Base-by-base conservation (phyloP, 1,140 invertebrate species). In the Teleogryllus occipitalis region DNA sequence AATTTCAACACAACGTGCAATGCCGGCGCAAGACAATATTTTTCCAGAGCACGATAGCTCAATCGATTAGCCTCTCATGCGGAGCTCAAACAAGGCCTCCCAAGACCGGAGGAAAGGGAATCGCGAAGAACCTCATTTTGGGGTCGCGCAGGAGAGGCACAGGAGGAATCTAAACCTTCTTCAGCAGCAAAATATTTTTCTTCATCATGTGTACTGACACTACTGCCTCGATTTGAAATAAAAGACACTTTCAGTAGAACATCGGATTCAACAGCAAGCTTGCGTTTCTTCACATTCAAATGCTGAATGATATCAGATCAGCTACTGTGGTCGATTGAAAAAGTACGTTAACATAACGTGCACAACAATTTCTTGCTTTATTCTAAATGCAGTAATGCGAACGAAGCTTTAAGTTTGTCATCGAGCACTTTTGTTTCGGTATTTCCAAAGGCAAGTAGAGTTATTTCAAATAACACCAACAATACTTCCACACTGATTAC, bases 281-380 rank as follows among this genome's bases (percentile, higher is more conserved):
- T 76, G 75, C 21, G 39, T 76, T 22, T 76, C 75, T 76, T 76
- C 39, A 76, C 75, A 76, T 76, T 76, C 10, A 76, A 12, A 21
- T 76, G 75, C 39, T 76, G 21, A 8, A 76, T 21, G 10, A 76
- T 46, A 76, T 76, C 39, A 76, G 21, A 76, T 76, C 21, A 46
- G 75, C 75, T 21, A 76, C 75, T 21, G 21, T 22, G 39, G 75
- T 76, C 39, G 39, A 46, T 76, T 46, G 75, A 76, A 21, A 22
- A 76, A 76, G 75, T 76, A 76, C 21, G 8, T 76, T 76, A 12
- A 76, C 21, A 76, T 21, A 76, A 76, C 21, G 75, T 76, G 75
- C 75, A 76, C 8, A 76, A 76, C 21, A 76, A 76, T 76, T 76
- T 76, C 75, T 76, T 76, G 21, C 75, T 76, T 21, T 76, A 21